A percentile compares a stretch with the other conserved stretches of the same genome.
phyloP scores from a whole-genome alignment of 1,140 invertebrate species.

The Drosophila sulfurigaster region DNA sequence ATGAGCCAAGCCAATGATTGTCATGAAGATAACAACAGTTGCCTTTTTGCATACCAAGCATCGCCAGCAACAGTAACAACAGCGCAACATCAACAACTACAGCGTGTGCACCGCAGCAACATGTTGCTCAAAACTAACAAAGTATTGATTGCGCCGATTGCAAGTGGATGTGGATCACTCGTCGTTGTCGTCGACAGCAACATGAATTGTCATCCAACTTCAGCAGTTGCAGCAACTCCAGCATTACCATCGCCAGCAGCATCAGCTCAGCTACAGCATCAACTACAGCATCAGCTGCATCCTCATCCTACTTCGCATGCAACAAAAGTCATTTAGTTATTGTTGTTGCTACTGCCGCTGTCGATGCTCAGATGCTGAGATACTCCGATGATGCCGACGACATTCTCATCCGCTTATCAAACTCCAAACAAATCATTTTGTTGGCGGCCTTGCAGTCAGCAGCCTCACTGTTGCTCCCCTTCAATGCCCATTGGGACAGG shows the following conservation, averaged over 20 bases:
- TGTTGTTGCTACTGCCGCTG: conserved; percentile 57
- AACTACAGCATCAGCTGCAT: conserved; percentile 21
- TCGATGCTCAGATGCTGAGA: conserved; percentile 51
- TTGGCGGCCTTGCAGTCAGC: conserved; percentile 67
- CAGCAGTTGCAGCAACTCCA: conserved; percentile 38
- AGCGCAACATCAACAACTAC: conserved; percentile 20
- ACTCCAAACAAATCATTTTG: conserved; percentile 82
- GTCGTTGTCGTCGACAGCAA: conserved; percentile 71
- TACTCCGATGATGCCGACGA: conserved; percentile 63
- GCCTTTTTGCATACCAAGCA: conserved; percentile 83
- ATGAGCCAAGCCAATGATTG: conserved; percentile 78
- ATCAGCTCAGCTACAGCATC: neutral
- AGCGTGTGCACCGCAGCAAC: conserved; percentile 66
- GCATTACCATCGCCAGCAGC: conserved; percentile 32
- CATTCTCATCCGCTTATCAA: conserved; percentile 84
- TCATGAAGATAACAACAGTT: conserved; percentile 82
- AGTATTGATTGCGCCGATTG: conserved; percentile 82
- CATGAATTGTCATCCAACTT: conserved; percentile 77
- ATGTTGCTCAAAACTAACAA: conserved; percentile 83
- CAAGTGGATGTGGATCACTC: conserved; percentile 80
- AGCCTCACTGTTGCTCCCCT: conserved; percentile 10
- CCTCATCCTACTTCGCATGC: conserved; percentile 69
- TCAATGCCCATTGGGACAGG: neutral
- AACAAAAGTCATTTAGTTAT: conserved; percentile 82
- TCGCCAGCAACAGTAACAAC: conserved; percentile 50